Evolutionary conservation across 2,797 vertebrate species (phyloP).

Genomic region (Austrolebias charrua): DNA sequence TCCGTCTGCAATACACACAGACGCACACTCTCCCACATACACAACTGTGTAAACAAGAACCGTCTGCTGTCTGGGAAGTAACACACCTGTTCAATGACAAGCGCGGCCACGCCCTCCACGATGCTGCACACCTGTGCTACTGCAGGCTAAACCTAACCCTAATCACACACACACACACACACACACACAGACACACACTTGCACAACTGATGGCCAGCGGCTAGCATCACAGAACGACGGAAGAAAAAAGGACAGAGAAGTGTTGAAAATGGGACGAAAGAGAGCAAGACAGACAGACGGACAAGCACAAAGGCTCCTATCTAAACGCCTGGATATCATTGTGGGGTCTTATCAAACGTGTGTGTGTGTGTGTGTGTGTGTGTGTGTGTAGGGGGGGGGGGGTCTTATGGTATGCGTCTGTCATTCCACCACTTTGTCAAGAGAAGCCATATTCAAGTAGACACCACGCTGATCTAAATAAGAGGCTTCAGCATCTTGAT

Average conservation of each 20-base stretch:
- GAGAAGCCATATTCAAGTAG: constrained; percentile 66
- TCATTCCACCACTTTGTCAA: constrained; percentile 76
- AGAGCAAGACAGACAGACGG: constrained; percentile 38
- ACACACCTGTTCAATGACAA: constrained; percentile 78
- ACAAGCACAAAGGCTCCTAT: constrained; percentile 69
- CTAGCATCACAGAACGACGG: constrained; percentile 58
- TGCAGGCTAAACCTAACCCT: constrained; percentile 67
- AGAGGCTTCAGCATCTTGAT: constrained; percentile 70
- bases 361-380: constrained; percentile 32
- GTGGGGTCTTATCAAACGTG: constrained; percentile 66
- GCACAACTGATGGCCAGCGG: constrained; percentile 59
- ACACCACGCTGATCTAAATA: constrained; percentile 74
- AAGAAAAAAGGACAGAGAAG: constrained; percentile 49
- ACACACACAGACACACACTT: constrained; percentile 29
- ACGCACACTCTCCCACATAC: constrained; percentile 31
- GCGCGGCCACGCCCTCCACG: constrained; percentile 72
- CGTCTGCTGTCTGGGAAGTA: constrained; percentile 71
- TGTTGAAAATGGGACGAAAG: constrained; percentile 44
- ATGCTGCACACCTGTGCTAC: constrained; percentile 74
- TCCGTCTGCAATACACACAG: constrained; percentile 48
- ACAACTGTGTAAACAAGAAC: constrained; percentile 69
- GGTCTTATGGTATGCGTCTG: constrained; percentile 69
- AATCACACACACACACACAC: constrained; percentile 48
- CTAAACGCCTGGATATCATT: constrained; percentile 70
- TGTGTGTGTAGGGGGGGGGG: constrained; percentile 37